Base-by-base conservation (phyloP, 2,113 vertebrate genomes). In the Alces alces region DNA sequence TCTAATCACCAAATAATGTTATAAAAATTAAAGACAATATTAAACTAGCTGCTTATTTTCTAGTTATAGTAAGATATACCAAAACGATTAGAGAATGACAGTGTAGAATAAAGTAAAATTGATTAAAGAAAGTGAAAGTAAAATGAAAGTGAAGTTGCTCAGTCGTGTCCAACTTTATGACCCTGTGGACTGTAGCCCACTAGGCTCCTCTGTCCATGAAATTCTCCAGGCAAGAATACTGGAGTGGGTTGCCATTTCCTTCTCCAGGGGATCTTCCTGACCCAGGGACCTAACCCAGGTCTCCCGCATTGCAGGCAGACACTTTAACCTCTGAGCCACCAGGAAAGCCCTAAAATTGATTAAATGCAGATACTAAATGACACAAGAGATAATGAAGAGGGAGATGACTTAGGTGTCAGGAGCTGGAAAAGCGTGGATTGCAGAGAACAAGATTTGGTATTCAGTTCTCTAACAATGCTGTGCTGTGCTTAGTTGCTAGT, bases 31-130 rank as follows among this genome's bases (percentile, higher is more conserved):
- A 97, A 55, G 73, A 76, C n/a, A 73, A 39, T 57, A 47, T 91
- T 60, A 70, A 94, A 94, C 14, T 7, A 73, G 16, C 3, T 43
- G 33, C 89, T 95, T 82, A 70, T 73, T 80, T 95, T 97, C 39
- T 73, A 73, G 23, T 85, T 93, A 21, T 55, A 6, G 70, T 83
- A 89, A 94, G 66, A 64, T 13, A 90, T 80, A 78, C 16, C n/a
- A 91, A 61, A 90, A 92, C 39, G 88, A 84, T 87, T 82, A 85
- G 47, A 85, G 58, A 88, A 25, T 78, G 58, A 36, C 7, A 66
- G 13, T 52, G 82, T 88, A 89, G 73, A 91, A 84, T 94, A 39
- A 94, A 84, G 19, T 78, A 58, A 82, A 97, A 95, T 70, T 70
- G 66, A 70, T 70, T 70, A 70, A 39, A 70, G 66, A 39, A 70